Conservation (phyloP, 2,113 vertebrate genomes). For the Phylloscopus trochilus region DNA sequence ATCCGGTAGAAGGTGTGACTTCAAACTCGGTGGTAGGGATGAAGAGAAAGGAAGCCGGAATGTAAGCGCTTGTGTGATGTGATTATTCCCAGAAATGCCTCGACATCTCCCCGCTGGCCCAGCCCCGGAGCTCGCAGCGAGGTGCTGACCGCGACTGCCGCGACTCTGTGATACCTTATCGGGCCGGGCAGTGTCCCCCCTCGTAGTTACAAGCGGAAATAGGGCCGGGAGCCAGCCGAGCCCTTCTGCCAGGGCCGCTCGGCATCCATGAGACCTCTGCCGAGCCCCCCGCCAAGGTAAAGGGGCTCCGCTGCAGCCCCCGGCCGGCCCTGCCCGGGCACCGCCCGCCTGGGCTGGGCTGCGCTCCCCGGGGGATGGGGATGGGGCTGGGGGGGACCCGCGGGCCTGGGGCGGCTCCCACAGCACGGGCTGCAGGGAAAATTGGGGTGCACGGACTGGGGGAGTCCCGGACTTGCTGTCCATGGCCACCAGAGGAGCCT, state of each 20-base stretch:
- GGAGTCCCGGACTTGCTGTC: not conserved
- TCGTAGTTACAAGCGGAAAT: slow-evolving; percentile 77
- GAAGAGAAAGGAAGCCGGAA: slow-evolving; percentile 83
- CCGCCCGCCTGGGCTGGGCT: not conserved
- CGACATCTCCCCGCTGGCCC: slow-evolving; percentile 79
- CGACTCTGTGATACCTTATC: slow-evolving; percentile 82
- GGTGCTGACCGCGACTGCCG: slow-evolving; percentile 47
- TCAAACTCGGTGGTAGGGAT: slow-evolving; percentile 69
- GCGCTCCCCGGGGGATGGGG: not conserved
- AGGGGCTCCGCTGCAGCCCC: not conserved
- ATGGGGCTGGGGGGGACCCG: not conserved
- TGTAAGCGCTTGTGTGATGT: slow-evolving; percentile 93
- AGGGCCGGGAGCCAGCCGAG: slow-evolving; percentile 46
- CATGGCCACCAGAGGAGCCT: no score
- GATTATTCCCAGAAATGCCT: slow-evolving; percentile 97
- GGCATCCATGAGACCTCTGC: not conserved
- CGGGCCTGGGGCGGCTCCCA: not conserved
- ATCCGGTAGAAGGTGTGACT: slow-evolving; percentile 76
- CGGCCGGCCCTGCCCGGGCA: no score
- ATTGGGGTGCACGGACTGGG: not conserved
- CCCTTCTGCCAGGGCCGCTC: slow-evolving; percentile 1
- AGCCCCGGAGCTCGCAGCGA: slow-evolving; percentile 44
- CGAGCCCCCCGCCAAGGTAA: slow-evolving; percentile 38
- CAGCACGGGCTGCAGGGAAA: not conserved
- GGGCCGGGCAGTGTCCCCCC: slow-evolving; percentile 52